Percentiles rank a stretch among this genome's conserved stretches.
Conservation (phyloP, 2,888 invertebrate genomes). For the Lacanobia wlatinum region DNA sequence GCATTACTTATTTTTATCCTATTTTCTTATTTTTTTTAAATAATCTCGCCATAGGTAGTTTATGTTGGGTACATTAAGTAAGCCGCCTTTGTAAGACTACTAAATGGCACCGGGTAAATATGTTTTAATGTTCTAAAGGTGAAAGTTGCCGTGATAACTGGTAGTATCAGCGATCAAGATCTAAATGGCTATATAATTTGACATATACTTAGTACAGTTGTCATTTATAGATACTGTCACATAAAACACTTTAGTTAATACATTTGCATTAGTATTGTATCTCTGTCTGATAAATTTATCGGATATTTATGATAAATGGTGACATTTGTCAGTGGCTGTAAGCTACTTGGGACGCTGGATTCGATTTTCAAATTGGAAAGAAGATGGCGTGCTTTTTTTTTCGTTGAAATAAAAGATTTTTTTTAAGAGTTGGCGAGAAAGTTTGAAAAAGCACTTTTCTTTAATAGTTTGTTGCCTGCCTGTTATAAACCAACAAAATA, state of each 20-base stretch:
- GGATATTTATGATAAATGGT: constrained; percentile 41
- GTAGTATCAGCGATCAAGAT: constrained; percentile 37
- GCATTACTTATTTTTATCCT: too few relatives aligned
- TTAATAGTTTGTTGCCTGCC: not conserved
- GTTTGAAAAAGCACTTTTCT: not conserved
- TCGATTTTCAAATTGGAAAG: not conserved
- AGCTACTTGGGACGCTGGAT: constrained; percentile 4
- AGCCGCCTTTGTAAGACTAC: too few relatives aligned
- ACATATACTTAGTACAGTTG: constrained; percentile 37
- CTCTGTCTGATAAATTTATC: constrained; percentile 36
- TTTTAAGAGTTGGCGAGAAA: too few relatives aligned
- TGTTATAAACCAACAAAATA: too few relatives aligned
- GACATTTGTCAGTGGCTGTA: constrained; percentile 24
- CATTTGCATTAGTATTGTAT: constrained; percentile 41
- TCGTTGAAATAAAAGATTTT: not conserved
- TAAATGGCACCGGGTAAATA: too few relatives aligned
- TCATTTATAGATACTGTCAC: constrained; percentile 42
- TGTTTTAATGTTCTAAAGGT: constrained; percentile 1
- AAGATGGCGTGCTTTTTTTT: not conserved
- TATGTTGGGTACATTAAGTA: too few relatives aligned
- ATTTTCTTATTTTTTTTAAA: too few relatives aligned
- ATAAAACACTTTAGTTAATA: constrained; percentile 44
- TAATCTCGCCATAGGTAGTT: too few relatives aligned
- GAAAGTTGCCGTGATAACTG: constrained; percentile 38
- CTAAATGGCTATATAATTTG: constrained; percentile 47